These are phyloP conservation scores for Pelobates fuscus DNA, from an alignment of 2,113 vertebrate species.

Conservation along the genomic window DNA sequence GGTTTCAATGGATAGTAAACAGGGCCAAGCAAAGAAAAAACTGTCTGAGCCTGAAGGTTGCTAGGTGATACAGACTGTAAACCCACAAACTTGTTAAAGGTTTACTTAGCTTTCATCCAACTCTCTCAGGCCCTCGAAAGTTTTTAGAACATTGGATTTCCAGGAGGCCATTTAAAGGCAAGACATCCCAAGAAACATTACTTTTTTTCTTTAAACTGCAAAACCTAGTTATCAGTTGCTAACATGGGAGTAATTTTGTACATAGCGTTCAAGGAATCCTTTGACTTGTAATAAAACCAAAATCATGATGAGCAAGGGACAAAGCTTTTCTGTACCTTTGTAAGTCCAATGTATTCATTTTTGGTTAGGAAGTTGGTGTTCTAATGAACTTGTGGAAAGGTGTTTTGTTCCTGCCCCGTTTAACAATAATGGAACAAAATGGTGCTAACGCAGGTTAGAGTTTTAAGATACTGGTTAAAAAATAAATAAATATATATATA, in stretches of 20 bases:
- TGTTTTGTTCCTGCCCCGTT: too few species aligned
- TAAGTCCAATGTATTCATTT: too few species aligned
- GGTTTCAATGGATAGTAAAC: slow-evolving; percentile 77
- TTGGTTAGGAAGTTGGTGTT: too few species aligned
- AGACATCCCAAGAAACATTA: background rate
- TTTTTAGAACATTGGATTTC: slow-evolving; percentile 68
- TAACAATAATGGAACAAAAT: too few species aligned
- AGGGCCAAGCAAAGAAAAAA: slow-evolving; percentile 74
- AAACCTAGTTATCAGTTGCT: background rate
- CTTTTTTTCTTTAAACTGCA: background rate
- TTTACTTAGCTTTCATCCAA: slow-evolving; percentile 76
- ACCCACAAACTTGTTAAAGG: slow-evolving; percentile 75
- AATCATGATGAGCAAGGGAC: too few species aligned
- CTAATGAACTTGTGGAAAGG: too few species aligned
- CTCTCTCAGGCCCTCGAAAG: slow-evolving; percentile 75
- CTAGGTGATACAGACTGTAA: slow-evolving; percentile 79
- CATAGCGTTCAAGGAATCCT: too few species aligned
- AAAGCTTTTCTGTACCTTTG: too few species aligned
- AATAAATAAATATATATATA: too few species aligned
- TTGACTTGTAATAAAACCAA: too few species aligned
- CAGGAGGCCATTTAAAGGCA: slow-evolving; percentile 62
- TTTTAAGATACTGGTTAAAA: too few species aligned
- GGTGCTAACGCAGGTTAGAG: too few species aligned
- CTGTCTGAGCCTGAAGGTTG: slow-evolving; percentile 73
- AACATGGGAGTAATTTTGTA: background rate